Evolutionary conservation across 2,797 vertebrate genomes (phyloP).

Genomic region (Thalassophryne amazonica): DNA sequence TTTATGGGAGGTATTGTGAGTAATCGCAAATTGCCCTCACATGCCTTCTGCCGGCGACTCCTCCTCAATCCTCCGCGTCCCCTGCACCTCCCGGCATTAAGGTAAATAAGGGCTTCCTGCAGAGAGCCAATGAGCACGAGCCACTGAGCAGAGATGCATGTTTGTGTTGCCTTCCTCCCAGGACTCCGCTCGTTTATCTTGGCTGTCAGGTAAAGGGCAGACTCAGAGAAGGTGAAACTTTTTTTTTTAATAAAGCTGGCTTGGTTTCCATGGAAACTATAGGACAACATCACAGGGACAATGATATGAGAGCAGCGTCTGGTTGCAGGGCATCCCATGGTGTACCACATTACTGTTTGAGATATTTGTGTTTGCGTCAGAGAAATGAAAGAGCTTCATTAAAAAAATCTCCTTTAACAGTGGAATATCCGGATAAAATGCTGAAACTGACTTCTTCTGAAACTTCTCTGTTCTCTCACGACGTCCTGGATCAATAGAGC

Average conservation of each 20-base stretch:
- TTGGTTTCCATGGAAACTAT: constrained; percentile 73
- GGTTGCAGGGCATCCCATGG: constrained; percentile 54
- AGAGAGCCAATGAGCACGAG: constrained; percentile 72
- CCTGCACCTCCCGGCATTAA: constrained; percentile 63
- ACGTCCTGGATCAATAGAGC: too few relatives aligned
- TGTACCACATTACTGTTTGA: constrained; percentile 44
- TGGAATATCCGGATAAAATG: too few relatives aligned
- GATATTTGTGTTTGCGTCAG: constrained; percentile 54
- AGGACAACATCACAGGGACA: constrained; percentile 66
- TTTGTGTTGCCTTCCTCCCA: constrained; percentile 68
- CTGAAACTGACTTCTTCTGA: too few relatives aligned
- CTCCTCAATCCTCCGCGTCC: constrained; percentile 34
- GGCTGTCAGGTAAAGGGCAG: constrained; percentile 79
- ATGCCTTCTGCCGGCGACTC: constrained; percentile 13
- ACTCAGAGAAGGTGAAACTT: constrained; percentile 75
- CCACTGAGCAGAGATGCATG: constrained; percentile 76
- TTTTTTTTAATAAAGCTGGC: constrained; percentile 68
- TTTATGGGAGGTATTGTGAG: constrained; percentile 57
- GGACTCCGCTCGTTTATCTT: constrained; percentile 77
- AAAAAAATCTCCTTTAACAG: too few relatives aligned
- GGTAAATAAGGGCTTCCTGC: constrained; percentile 76
- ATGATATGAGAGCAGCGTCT: constrained; percentile 60
- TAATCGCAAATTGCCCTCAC: constrained; percentile 43
- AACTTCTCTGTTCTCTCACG: too few relatives aligned
- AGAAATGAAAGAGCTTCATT: constrained; percentile 60